Conservation (phyloP, 1,140 invertebrate species). For the Diachasmimorpha longicaudata region DNA sequence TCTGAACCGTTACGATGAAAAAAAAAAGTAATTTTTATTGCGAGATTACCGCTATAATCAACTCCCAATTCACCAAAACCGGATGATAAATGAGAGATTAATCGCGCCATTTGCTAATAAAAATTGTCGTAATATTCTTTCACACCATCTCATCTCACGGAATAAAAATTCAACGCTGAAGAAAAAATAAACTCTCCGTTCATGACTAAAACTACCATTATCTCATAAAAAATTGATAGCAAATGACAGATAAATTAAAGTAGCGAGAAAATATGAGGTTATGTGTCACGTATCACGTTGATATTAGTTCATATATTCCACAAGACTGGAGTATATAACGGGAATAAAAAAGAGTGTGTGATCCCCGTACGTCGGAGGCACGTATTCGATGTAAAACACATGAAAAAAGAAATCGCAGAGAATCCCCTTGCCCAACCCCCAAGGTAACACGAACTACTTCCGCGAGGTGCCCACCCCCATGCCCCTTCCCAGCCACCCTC, state of each 20-base stretch:
- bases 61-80: not conserved
- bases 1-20: not conserved
- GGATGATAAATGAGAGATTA: too few relatives aligned
- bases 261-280: not conserved
- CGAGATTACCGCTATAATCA: not conserved
- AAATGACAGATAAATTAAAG: not conserved
- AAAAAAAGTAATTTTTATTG: not conserved
- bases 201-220: not conserved
- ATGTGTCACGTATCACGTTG: conserved; percentile 37
- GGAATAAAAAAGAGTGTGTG: conserved; percentile 36
- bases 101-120: too few relatives aligned
- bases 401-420: not conserved
- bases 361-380: conserved; percentile 33
- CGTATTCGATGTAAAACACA: conserved; percentile 53
- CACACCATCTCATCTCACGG: too few relatives aligned
- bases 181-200: not conserved
- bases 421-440: not conserved
- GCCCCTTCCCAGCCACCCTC: too few relatives aligned
- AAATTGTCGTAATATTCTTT: too few relatives aligned
- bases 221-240: not conserved
- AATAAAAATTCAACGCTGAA: too few relatives aligned
- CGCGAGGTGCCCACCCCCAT: too few relatives aligned
- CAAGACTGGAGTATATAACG: conserved; percentile 25
- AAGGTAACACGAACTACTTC: too few relatives aligned
- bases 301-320: conserved; percentile 44